Evolutionary conservation across 92 coral and sea anemone genomes (phyloP).

Genomic region (Nematostella vectensis): DNA sequence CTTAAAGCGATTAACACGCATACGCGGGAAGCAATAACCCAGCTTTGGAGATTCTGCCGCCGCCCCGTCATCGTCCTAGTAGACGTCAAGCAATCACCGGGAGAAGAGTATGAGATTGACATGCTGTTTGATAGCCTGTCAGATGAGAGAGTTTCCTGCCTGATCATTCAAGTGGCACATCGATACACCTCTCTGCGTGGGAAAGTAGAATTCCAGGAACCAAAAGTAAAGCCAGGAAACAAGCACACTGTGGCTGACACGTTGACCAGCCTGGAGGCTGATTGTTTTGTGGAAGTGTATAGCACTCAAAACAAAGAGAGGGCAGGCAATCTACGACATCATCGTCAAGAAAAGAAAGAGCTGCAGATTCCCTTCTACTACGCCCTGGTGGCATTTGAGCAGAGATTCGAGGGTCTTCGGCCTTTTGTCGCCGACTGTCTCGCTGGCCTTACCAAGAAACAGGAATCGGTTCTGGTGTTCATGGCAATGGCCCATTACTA

Average conservation of each 20-base stretch:
- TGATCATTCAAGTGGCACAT: slow-evolving; percentile 34
- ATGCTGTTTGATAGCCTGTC: slow-evolving; percentile 35
- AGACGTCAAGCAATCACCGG: slow-evolving; percentile 35
- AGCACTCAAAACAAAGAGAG: slow-evolving; percentile 18
- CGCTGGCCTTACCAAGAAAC: slow-evolving; percentile 1
- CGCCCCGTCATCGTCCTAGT: slow-evolving; percentile 41
- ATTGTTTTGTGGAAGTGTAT: slow-evolving; percentile 19
- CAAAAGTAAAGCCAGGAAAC: slow-evolving; percentile 3
- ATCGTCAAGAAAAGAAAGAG: slow-evolving; percentile 9
- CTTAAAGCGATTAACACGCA: slow-evolving; percentile 33
- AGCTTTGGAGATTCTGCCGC: slow-evolving; percentile 27
- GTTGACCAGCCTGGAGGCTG: slow-evolving; percentile 6
- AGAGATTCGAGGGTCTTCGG: slow-evolving; percentile 31
- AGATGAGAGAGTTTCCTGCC: slow-evolving; percentile 42
- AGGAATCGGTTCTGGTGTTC: slow-evolving; percentile 28
- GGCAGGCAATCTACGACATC: slow-evolving; percentile 2
- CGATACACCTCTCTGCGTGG: slow-evolving; percentile 1
- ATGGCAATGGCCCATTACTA: slow-evolving; percentile 51
- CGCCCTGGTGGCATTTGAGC: slow-evolving; percentile 39
- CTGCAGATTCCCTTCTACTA: slow-evolving; percentile 54
- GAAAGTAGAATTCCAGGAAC: not conserved
- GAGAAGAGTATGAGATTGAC: slow-evolving; percentile 39
- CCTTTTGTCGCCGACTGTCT: slow-evolving; percentile 50
- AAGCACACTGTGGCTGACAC: slow-evolving; percentile 32
- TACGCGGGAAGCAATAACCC: slow-evolving; percentile 31